These are phyloP conservation scores for Thereva nobilitata DNA, from an alignment of 2,888 invertebrate species.

Conservation along the genomic window DNA sequence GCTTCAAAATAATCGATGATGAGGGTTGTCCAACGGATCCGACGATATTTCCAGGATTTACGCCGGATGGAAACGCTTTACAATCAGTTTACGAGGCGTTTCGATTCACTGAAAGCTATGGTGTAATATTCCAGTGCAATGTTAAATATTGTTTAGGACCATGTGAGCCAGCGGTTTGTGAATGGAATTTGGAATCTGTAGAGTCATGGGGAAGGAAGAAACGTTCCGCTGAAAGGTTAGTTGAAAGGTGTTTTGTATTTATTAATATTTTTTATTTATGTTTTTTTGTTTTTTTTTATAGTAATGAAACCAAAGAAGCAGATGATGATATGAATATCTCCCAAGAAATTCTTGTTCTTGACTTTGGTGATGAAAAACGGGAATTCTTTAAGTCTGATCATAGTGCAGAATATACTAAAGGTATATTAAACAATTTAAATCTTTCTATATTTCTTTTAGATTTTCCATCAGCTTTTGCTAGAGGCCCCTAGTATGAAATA, in stretches of 20 bases:
- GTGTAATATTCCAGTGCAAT: slow-evolving; percentile 96
- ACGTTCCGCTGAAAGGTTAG: slow-evolving; percentile 65
- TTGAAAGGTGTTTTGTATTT: background rate
- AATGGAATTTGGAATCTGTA: slow-evolving; percentile 87
- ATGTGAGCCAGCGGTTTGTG: slow-evolving; percentile 90
- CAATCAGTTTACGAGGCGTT: slow-evolving; percentile 93
- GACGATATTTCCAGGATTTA: slow-evolving; percentile 90
- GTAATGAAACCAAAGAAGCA: slow-evolving; percentile 65
- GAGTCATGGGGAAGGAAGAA: slow-evolving; percentile 91
- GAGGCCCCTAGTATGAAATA: no score
- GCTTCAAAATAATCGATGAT: slow-evolving; percentile 94
- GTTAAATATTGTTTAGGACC: slow-evolving; percentile 95
- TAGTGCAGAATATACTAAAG: slow-evolving; percentile 74
- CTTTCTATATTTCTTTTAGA: slow-evolving; percentile 8
- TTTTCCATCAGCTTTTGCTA: no score
- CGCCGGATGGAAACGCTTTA: slow-evolving; percentile 85
- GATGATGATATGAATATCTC: slow-evolving; percentile 84
- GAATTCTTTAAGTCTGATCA: slow-evolving; percentile 80
- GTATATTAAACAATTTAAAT: slow-evolving; percentile 55
- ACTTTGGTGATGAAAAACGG: slow-evolving; percentile 88
- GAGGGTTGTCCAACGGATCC: slow-evolving; percentile 94
- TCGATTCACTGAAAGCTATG: slow-evolving; percentile 93
- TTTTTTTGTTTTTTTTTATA: slow-evolving; percentile 46
- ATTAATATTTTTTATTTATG: background rate
- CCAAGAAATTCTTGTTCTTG: slow-evolving; percentile 89